Percentiles rank a stretch among this genome's conserved stretches.
Evolutionary conservation across 2,888 invertebrate species (phyloP).

Genomic region (Odontocerum albicorne): DNA sequence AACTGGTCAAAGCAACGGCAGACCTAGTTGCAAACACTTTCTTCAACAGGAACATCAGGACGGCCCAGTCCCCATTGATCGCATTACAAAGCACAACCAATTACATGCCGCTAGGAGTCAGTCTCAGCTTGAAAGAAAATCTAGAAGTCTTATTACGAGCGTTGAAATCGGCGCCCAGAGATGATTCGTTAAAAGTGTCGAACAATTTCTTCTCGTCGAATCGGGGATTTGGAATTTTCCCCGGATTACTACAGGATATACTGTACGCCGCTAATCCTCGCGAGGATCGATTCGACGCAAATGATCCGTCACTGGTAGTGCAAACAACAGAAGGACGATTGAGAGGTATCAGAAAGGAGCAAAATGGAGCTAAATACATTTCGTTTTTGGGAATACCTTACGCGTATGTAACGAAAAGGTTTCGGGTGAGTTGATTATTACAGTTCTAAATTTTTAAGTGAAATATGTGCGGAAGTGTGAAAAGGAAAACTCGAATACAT

Average conservation of each 20-base stretch:
- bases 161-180: neutral
- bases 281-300: neutral
- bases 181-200: neutral
- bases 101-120: neutral
- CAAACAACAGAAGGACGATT: neutral
- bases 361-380: neutral
- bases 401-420: neutral
- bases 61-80: neutral
- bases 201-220: neutral
- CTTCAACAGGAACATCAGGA: neutral
- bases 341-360: neutral
- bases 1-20: neutral
- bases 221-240: slow-evolving; percentile 45
- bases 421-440: neutral
- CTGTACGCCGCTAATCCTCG: too few relatives aligned
- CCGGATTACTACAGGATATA: neutral
- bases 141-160: neutral
- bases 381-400: neutral
- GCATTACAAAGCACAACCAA: neutral
- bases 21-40: neutral
- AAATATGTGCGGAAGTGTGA: too few relatives aligned
- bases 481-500: too few relatives aligned
- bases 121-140: neutral
- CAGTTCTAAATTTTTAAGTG: too few relatives aligned
- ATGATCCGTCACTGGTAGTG: slow-evolving; percentile 1